phyloP scores from a whole-genome alignment of 2,888 invertebrate genomes.

The Yponomeuta cagnagella region DNA sequence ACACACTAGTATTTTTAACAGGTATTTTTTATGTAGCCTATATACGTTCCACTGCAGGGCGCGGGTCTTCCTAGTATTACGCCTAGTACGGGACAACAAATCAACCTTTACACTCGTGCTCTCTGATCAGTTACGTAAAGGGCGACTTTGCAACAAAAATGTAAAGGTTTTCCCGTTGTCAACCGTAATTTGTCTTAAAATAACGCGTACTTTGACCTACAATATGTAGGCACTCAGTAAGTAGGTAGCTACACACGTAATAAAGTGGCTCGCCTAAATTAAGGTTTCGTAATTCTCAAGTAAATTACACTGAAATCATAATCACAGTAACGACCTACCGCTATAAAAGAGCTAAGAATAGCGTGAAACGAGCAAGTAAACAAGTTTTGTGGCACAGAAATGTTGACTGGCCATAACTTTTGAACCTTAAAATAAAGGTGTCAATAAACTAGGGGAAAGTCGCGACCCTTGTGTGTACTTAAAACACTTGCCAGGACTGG shows the following conservation, averaged over 20 bases:
- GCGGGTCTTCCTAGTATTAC: no score
- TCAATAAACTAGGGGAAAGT: not conserved
- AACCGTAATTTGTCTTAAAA: no score
- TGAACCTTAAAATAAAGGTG: not conserved
- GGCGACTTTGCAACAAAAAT: no score
- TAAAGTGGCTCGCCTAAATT: not conserved
- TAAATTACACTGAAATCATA: not conserved
- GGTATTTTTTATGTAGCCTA: no score
- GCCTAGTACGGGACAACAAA: no score
- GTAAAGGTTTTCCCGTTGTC: no score
- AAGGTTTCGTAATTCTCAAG: not conserved
- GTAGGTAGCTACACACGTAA: not conserved
- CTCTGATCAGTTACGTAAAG: no score
- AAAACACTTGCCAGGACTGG: no score
- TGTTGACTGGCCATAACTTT: not conserved
- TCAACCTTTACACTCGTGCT: no score
- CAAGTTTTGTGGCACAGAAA: not conserved
- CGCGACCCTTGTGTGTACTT: no score
- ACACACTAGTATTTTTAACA: no score
- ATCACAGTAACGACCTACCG: not conserved
- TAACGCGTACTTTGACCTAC: not conserved
- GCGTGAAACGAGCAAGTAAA: not conserved
- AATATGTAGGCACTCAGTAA: not conserved
- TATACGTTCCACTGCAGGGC: no score
- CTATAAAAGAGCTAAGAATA: not conserved